Evolutionary conservation across 2,888 invertebrate genomes (phyloP), one percentile per base, ranked within the genome.

Genomic region (Nymphalis urticae): DNA sequence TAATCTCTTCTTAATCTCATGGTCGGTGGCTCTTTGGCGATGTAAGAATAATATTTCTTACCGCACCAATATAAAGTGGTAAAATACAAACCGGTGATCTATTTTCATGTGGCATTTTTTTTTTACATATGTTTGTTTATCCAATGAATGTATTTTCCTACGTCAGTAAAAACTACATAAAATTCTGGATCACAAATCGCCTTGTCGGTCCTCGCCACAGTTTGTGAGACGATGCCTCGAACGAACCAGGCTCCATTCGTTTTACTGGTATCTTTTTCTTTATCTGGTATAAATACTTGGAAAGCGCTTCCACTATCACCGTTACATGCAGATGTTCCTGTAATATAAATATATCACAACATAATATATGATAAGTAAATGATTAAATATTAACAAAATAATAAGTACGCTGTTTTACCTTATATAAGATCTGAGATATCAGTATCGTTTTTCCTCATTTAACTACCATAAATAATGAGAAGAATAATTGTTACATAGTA

Each of bases 291-390:
- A 69, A 85, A 84, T 6, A 94, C 81, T 24, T 84, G 75, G 73
- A 92, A 85, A 0, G 90, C 93, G 53, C 93, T 91, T 1, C 94
- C 94, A 64, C 93, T 93, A 73, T 93, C 93, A 1, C 93, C 93
- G 54, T 93, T 92, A 72, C 93, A 94, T 7, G 90, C 89, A 66
- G 92, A 93, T 5, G 85, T 90, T 9, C 90, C 92, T 82, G 71
- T 16, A 48, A 48, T 9, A 32, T 8, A 3, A 7, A 17, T 13
- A 42, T 50, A 19, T n/a, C 2, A 48, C 1, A 7, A 50, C 4
- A 19, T 50, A 1, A 50, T 21, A 21, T 54, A 24, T 16, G 27
- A 6, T 32, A 6, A 32, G 27, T 6, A 32, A 32, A 32, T 32
- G 27, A 32, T 32, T 32, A 5, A 32, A 32, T 32, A 32, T 32